Evolutionary conservation across 2,113 vertebrate species (phyloP).

Genomic region (Lanius collurio): DNA sequence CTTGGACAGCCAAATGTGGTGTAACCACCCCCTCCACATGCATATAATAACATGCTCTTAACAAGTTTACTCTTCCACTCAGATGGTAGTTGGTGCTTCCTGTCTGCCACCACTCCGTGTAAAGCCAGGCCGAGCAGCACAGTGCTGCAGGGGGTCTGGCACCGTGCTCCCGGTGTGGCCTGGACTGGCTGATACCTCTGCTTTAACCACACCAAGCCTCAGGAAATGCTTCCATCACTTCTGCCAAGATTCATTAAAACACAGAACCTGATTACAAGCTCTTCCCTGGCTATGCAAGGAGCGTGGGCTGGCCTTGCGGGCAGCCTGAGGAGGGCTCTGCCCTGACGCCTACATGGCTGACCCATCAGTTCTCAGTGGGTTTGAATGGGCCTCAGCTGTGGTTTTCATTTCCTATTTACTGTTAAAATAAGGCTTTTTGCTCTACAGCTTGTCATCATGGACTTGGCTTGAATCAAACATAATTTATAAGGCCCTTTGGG

Average conservation of each 20-base stretch:
- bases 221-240: background rate
- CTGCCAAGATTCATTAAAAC: background rate
- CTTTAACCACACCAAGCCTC: background rate
- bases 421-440: background rate
- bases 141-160: background rate
- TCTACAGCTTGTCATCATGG: background rate
- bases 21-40: background rate
- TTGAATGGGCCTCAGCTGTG: background rate
- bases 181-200: background rate
- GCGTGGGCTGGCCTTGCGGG: background rate
- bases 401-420: background rate
- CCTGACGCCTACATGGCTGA: accelerated
- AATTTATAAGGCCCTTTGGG: background rate
- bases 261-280: background rate
- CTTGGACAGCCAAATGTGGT: background rate
- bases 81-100: background rate
- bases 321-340: background rate
- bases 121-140: accelerated
- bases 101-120: accelerated
- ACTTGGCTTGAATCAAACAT: background rate
- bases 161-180: background rate
- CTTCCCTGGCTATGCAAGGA: background rate
- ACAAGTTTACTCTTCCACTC: background rate
- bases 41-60: accelerated
- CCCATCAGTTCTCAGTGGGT: background rate